Conservation (phyloP, 1,140 invertebrate genomes). For the Ephestia elutella region DNA sequence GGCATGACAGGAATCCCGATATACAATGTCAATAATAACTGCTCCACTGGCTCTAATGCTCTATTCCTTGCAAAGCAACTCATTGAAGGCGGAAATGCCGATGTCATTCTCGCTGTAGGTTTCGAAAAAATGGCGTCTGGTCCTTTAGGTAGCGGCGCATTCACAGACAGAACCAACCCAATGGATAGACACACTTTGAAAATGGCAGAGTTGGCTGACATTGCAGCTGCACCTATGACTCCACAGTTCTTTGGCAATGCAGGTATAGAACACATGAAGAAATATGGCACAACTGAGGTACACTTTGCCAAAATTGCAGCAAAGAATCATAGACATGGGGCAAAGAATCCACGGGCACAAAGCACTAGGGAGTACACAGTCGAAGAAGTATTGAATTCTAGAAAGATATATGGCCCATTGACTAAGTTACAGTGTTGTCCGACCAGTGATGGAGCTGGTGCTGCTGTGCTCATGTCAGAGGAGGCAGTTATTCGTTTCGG, state of each 20-base stretch:
- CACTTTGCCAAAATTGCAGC: slow-evolving; percentile 98
- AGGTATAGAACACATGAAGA: slow-evolving; percentile 96
- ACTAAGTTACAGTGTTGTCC: slow-evolving; percentile 98
- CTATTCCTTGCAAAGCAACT: slow-evolving; percentile 93
- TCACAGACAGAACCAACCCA: slow-evolving; percentile 92
- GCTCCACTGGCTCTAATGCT: slow-evolving; percentile 96
- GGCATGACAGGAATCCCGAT: slow-evolving; percentile 98
- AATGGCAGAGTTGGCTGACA: slow-evolving; percentile 87
- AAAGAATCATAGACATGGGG: slow-evolving; percentile 98
- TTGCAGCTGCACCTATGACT: slow-evolving; percentile 88
- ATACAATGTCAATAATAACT: slow-evolving; percentile 99
- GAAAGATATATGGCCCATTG: slow-evolving; percentile 89
- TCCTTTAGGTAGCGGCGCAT: slow-evolving; percentile 85
- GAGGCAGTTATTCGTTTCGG: slow-evolving; percentile 90
- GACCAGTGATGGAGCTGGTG: slow-evolving; percentile 96
- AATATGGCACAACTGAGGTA: slow-evolving; percentile 93
- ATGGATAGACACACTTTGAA: slow-evolving; percentile 93
- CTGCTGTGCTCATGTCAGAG: slow-evolving; percentile 92
- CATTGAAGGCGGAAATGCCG: slow-evolving; percentile 86
- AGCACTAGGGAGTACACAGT: slow-evolving; percentile 92
- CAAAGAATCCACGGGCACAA: slow-evolving; percentile 97
- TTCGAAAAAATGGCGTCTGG: slow-evolving; percentile 99
- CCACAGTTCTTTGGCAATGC: slow-evolving; percentile 98
- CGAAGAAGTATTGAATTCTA: slow-evolving; percentile 91
- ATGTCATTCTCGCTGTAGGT: slow-evolving; percentile 94